Evolutionary conservation across 2,888 invertebrate species (phyloP).

Genomic region (Apomyelois bistriatella): DNA sequence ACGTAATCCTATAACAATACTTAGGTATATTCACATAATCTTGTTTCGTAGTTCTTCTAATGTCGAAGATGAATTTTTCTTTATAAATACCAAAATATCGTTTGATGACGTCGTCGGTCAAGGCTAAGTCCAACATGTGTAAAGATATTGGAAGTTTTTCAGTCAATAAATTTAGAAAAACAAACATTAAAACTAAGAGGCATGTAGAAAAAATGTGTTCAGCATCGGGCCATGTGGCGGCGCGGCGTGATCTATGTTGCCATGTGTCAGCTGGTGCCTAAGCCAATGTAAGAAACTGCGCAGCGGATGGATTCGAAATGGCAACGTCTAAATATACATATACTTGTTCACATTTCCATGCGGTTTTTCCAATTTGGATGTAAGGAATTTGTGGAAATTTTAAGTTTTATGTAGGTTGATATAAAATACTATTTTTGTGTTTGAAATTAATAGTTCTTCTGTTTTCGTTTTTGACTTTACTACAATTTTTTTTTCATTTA

Average conservation of each 20-base stretch:
- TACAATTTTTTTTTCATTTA: too few relatives aligned
- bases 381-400: background rate
- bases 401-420: background rate
- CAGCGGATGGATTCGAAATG: slow-evolving; percentile 40
- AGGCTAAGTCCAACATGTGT: slow-evolving; percentile 14
- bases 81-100: background rate
- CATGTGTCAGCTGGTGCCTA: slow-evolving; percentile 57
- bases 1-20: too few relatives aligned
- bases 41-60: too few relatives aligned
- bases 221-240: slow-evolving; percentile 38
- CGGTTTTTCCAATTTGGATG: background rate
- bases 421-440: too few relatives aligned
- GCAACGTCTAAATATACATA: slow-evolving; percentile 34
- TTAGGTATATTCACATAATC: too few relatives aligned
- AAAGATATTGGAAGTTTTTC: background rate
- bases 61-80: background rate
- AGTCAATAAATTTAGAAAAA: slow-evolving; percentile 12
- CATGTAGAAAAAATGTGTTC: slow-evolving; percentile 12
- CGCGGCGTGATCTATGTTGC: slow-evolving; percentile 37
- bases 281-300: slow-evolving; percentile 61
- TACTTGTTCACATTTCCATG: slow-evolving; percentile 7
- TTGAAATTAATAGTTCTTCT: too few relatives aligned
- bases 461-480: too few relatives aligned
- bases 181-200: slow-evolving; percentile 12
- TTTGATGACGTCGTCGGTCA: slow-evolving; percentile 13